Conservation (phyloP, 1,140 invertebrate genomes). For the Pseudobourletiella spinata region DNA sequence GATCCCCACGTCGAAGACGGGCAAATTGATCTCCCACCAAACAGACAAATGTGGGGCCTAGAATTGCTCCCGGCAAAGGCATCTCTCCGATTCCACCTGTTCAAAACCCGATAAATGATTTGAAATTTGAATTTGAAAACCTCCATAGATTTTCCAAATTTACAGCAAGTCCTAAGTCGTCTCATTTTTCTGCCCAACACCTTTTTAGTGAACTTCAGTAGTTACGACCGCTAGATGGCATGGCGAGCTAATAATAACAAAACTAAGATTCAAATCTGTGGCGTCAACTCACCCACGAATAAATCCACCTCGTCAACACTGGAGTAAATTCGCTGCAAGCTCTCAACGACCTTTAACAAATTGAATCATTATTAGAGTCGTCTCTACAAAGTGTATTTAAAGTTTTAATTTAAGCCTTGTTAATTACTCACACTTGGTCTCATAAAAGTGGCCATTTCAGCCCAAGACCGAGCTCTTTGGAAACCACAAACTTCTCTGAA, state of each 20-base stretch:
- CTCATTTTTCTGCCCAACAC: no score
- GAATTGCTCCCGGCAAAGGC: slow-evolving; percentile 43
- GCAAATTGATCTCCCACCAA: slow-evolving; percentile 49
- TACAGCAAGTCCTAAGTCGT: no score
- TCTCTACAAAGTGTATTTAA: no score
- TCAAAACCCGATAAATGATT: neutral
- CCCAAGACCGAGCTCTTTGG: slow-evolving; percentile 44
- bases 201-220: slow-evolving; percentile 37
- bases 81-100: slow-evolving; percentile 47
- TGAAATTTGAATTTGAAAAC: neutral
- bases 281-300: slow-evolving; percentile 49
- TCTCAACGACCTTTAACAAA: slow-evolving; percentile 42
- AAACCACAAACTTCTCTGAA: slow-evolving; percentile 56
- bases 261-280: no score
- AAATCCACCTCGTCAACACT: slow-evolving; percentile 56
- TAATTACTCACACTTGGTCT: slow-evolving; percentile 49
- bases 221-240: slow-evolving; percentile 39
- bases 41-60: slow-evolving; percentile 48
- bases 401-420: no score
- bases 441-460: slow-evolving; percentile 48
- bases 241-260: no score
- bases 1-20: slow-evolving; percentile 45
- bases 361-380: no score
- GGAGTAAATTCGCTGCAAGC: slow-evolving; percentile 42
- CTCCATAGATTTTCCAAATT: no score